A percentile compares a stretch with the other conserved stretches of the same genome.
phyloP scores from a whole-genome alignment of 2,797 vertebrate genomes.

The Helostoma temminkii region DNA sequence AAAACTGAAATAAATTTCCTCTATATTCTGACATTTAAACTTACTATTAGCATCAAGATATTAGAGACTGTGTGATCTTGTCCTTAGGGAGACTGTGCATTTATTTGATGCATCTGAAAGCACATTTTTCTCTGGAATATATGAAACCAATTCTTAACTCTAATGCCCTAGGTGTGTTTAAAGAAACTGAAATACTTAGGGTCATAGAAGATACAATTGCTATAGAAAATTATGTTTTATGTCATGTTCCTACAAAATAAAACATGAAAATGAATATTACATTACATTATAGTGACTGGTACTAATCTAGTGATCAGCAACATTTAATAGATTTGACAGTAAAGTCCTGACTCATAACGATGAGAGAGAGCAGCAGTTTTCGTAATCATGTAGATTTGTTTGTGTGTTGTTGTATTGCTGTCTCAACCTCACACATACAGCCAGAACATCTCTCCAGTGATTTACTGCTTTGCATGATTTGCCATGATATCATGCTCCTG shows the following conservation, averaged over 20 bases:
- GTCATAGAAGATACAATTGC: not conserved
- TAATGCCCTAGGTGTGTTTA: not conserved
- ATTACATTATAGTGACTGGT: not conserved
- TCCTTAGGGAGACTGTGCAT: not conserved
- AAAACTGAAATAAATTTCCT: not conserved
- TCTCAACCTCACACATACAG: conserved; percentile 39
- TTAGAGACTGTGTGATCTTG: not conserved
- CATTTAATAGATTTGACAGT: conserved; percentile 15
- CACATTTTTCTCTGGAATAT: not conserved
- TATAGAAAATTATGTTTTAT: conserved; percentile 3
- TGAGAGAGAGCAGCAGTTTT: conserved; percentile 27
- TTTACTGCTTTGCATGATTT: conserved; percentile 71
- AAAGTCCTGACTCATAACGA: conserved; percentile 5
- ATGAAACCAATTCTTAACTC: not conserved
- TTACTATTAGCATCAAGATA: not conserved
- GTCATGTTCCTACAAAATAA: conserved; percentile 5
- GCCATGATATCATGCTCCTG: conserved; percentile 40
- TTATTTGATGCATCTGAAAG: not conserved
- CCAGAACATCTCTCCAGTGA: conserved; percentile 32
- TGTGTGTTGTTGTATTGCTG: conserved; percentile 33
- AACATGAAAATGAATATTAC: not conserved
- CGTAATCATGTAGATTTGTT: conserved; percentile 46
- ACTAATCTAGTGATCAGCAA: conserved; percentile 7
- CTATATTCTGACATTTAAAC: not conserved
- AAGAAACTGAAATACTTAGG: not conserved